Evolutionary conservation across 2,888 invertebrate genomes (phyloP).

Genomic region (Synanthedon tipuliformis): DNA sequence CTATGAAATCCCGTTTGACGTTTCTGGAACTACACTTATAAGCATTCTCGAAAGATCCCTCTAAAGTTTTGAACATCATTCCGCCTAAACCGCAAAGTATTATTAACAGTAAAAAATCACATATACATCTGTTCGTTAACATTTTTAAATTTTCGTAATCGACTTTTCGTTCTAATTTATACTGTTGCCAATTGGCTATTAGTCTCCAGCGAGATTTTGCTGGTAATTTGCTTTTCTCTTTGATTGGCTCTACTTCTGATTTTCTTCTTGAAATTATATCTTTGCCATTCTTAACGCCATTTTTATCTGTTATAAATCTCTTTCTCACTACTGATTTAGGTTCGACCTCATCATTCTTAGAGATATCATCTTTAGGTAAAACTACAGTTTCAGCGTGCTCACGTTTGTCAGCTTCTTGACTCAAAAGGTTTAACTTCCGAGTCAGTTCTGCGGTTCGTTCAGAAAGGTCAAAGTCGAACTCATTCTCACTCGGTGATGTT

Average conservation of each 20-base stretch:
- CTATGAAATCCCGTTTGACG: constrained; percentile 88
- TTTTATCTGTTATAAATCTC: constrained; percentile 32
- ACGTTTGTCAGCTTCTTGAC: constrained; percentile 44
- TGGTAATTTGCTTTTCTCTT: constrained; percentile 29
- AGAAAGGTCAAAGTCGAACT: constrained; percentile 60
- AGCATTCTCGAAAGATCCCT: constrained; percentile 86
- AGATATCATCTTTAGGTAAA: constrained; percentile 26
- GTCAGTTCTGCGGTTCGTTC: constrained; percentile 57
- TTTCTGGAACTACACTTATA: constrained; percentile 90
- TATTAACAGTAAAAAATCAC: constrained; percentile 75
- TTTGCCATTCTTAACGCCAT: constrained; percentile 20
- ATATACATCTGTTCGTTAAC: constrained; percentile 75
- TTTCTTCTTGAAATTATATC: constrained; percentile 22
- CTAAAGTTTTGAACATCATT: constrained; percentile 82
- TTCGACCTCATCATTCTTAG: constrained; percentile 16
- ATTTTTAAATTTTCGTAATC: constrained; percentile 67
- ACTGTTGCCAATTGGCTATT: constrained; percentile 66
- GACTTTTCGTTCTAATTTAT: constrained; percentile 67
- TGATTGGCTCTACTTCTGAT: constrained; percentile 13
- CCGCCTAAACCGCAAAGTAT: constrained; percentile 84
- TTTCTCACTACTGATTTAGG: constrained; percentile 37
- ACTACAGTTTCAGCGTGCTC: constrained; percentile 30
- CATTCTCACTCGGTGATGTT: constrained; percentile 63
- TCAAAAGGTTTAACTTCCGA: constrained; percentile 51
- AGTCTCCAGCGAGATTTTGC: constrained; percentile 51